Conservation (phyloP, 2,797 vertebrate genomes). For the Brotula barbata region DNA sequence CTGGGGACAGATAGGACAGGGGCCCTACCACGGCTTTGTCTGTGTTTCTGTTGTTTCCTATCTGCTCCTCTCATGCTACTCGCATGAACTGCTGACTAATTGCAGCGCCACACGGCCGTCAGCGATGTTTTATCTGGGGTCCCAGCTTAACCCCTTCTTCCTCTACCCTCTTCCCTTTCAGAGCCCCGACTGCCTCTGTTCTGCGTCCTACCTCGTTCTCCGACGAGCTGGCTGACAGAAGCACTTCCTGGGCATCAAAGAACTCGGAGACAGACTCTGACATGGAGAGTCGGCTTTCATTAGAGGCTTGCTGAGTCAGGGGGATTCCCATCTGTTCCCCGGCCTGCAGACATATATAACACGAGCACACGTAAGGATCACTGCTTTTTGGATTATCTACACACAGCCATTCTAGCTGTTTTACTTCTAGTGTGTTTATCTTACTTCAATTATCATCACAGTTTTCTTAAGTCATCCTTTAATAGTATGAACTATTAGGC, state of each 20-base stretch:
- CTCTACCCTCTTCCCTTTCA: background rate
- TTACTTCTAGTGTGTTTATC: no score
- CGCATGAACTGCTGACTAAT: slow-evolving; percentile 57
- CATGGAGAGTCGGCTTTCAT: slow-evolving; percentile 98
- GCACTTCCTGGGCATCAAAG: slow-evolving; percentile 98
- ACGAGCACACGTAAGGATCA: slow-evolving; percentile 37
- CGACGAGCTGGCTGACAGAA: slow-evolving; percentile 96
- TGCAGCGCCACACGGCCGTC: slow-evolving; percentile 20
- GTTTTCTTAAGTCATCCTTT: no score
- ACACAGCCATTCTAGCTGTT: slow-evolving; percentile 8
- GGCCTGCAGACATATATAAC: slow-evolving; percentile 78
- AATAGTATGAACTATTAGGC: no score
- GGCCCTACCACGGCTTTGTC: slow-evolving; percentile 23
- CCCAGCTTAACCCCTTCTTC: slow-evolving; percentile 21
- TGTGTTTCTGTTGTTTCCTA: slow-evolving; percentile 26
- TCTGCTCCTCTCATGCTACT: slow-evolving; percentile 39
- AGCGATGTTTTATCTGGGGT: slow-evolving; percentile 36
- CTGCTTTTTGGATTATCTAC: no score
- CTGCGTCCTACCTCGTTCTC: slow-evolving; percentile 90
- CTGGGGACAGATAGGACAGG: background rate
- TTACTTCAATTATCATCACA: no score
- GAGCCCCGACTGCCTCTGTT: background rate
- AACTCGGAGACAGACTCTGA: slow-evolving; percentile 99
- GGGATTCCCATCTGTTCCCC: slow-evolving; percentile 92
- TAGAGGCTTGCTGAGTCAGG: slow-evolving; percentile 93